These are phyloP conservation scores for Penaeus monodon DNA, from an alignment of 2,888 invertebrate genomes.

Conservation along the genomic window DNA sequence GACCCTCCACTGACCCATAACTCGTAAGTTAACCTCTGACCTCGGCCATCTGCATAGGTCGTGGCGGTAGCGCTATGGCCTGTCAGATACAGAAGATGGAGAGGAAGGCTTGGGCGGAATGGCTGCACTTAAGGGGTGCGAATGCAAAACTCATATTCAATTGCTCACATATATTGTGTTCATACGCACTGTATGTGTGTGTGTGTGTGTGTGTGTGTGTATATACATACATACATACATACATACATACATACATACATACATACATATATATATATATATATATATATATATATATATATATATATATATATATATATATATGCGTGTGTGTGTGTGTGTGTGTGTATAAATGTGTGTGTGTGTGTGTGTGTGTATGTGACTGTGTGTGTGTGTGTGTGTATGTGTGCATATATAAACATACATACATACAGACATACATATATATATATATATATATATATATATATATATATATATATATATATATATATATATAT, in stretches of 20 bases:
- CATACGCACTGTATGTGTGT: too few relatives aligned
- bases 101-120: too few relatives aligned
- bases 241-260: too few relatives aligned
- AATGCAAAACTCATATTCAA: too few relatives aligned
- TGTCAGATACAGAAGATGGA: background rate
- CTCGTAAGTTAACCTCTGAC: too few relatives aligned
- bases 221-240: too few relatives aligned
- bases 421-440: slow-evolving; percentile 16
- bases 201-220: too few relatives aligned
- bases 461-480: slow-evolving; percentile 25
- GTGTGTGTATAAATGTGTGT: slow-evolving; percentile 5
- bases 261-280: background rate
- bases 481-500: slow-evolving; percentile 33
- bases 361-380: background rate
- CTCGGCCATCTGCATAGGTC: too few relatives aligned
- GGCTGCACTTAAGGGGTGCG: too few relatives aligned
- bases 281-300: background rate
- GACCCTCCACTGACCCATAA: too few relatives aligned
- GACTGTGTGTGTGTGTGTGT: slow-evolving; percentile 4
- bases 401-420: slow-evolving; percentile 5
- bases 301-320: background rate
- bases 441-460: slow-evolving; percentile 28
- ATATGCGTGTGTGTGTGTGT: background rate
- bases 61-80: background rate
- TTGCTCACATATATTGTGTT: too few relatives aligned